These are phyloP conservation scores for Apogon talboti DNA, from an alignment of 2,797 vertebrate genomes.

Conservation along the genomic window DNA sequence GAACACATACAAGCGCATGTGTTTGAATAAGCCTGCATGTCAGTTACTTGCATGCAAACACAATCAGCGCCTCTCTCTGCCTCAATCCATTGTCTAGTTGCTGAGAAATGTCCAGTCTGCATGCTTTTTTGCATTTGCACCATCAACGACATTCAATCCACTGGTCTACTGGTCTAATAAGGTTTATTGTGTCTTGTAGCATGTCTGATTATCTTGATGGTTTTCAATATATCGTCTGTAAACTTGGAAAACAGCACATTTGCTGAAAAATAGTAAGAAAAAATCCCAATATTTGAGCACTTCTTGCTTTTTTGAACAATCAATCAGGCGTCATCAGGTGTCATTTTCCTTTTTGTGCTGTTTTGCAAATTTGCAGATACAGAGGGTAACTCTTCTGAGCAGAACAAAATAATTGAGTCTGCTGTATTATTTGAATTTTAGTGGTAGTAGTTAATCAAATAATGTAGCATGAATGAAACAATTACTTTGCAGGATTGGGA, in stretches of 20 bases:
- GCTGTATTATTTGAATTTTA: background rate
- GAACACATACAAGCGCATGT: constrained; percentile 64
- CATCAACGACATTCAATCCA: background rate
- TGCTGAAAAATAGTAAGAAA: background rate
- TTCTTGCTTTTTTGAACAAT: constrained; percentile 2
- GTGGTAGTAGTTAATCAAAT: background rate
- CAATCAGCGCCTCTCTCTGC: constrained; percentile 25
- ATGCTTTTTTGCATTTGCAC: constrained; percentile 50
- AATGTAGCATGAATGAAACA: background rate
- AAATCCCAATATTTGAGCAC: background rate
- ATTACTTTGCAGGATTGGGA: constrained; percentile 37
- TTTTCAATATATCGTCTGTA: constrained; percentile 33
- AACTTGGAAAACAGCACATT: constrained; percentile 45
- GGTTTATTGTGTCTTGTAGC: constrained; percentile 22
- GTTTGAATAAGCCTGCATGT: constrained; percentile 70
- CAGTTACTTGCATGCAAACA: constrained; percentile 43
- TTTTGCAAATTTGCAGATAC: constrained; percentile 53
- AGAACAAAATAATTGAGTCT: background rate
- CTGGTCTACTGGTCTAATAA: constrained; percentile 15
- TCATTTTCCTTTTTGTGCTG: constrained; percentile 22
- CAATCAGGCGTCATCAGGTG: background rate
- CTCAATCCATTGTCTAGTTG: background rate
- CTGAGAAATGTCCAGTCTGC: constrained; percentile 22
- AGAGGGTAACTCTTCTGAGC: background rate
- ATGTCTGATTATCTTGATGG: constrained; percentile 1